Evolutionary conservation across 1,140 invertebrate species (phyloP).

Genomic region (Rhyacophila brunnea): DNA sequence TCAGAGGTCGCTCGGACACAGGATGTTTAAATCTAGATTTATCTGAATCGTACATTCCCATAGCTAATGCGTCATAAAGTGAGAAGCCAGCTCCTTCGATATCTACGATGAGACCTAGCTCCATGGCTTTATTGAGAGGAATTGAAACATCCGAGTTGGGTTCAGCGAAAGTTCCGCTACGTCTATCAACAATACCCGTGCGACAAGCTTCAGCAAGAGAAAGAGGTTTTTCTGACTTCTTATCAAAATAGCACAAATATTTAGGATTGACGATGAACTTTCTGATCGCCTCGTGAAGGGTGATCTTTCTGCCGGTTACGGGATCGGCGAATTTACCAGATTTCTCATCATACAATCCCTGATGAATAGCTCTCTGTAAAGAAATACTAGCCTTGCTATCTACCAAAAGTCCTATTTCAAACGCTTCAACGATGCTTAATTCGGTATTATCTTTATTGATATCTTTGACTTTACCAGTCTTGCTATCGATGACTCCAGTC

Average conservation of each 20-base stretch:
- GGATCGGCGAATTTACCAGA: constrained; percentile 82
- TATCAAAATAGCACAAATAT: constrained; percentile 78
- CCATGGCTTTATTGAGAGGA: constrained; percentile 69
- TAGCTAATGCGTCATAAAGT: constrained; percentile 78
- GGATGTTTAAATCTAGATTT: constrained; percentile 80
- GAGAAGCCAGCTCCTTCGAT: constrained; percentile 80
- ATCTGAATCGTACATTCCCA: constrained; percentile 76
- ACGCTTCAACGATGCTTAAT: constrained; percentile 76
- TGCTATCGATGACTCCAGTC: constrained; percentile 70
- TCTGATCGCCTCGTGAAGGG: constrained; percentile 81
- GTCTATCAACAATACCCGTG: constrained; percentile 78
- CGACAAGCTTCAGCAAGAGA: constrained; percentile 77
- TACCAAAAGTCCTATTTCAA: constrained; percentile 75
- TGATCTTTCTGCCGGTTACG: constrained; percentile 70
- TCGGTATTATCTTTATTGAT: constrained; percentile 64
- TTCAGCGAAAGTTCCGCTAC: constrained; percentile 75
- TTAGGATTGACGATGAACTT: constrained; percentile 76
- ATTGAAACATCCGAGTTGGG: constrained; percentile 65
- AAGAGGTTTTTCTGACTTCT: constrained; percentile 65
- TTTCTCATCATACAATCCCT: constrained; percentile 79
- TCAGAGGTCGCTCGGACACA: constrained; percentile 70
- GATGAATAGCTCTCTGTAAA: constrained; percentile 80
- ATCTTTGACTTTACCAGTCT: constrained; percentile 70
- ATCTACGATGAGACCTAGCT: constrained; percentile 76
- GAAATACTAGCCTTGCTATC: constrained; percentile 82